A percentile compares a stretch with the other conserved stretches of the same genome.
Conservation (phyloP, 1,140 invertebrate species). For the Lutraria rhynchaena region DNA sequence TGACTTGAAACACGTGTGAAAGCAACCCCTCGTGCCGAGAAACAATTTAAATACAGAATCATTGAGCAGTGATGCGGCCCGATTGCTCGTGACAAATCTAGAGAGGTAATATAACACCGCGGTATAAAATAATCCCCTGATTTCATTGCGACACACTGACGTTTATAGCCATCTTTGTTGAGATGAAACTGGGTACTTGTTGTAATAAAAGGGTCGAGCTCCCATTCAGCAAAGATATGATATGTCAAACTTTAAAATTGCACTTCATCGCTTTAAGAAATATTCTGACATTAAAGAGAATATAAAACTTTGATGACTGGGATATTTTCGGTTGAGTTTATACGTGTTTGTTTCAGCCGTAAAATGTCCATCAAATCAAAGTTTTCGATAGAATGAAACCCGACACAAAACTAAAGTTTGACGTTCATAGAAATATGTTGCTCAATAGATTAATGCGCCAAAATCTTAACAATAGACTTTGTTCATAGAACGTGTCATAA, state of each 20-base stretch:
- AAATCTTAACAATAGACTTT: too few species aligned
- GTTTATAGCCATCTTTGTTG: slow-evolving; percentile 25
- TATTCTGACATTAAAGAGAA: slow-evolving; percentile 36
- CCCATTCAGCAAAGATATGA: slow-evolving; percentile 16
- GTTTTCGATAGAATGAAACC: too few species aligned
- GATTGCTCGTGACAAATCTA: slow-evolving; percentile 39
- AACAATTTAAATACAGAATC: slow-evolving; percentile 34
- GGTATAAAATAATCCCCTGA: slow-evolving; percentile 36
- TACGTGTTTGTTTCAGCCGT: not conserved
- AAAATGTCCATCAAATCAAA: too few species aligned
- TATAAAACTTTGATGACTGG: slow-evolving; percentile 7
- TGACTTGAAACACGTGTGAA: slow-evolving; percentile 31
- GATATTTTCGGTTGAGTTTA: slow-evolving; percentile 8
- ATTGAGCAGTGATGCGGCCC: slow-evolving; percentile 27
- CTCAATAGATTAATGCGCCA: too few species aligned
- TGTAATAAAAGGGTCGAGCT: slow-evolving; percentile 30
- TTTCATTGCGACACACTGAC: slow-evolving; percentile 43
- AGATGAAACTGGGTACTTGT: slow-evolving; percentile 22
- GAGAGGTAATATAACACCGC: slow-evolving; percentile 15
- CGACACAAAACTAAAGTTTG: too few species aligned
- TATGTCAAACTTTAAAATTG: slow-evolving; percentile 37
- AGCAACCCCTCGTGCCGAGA: slow-evolving; percentile 36
- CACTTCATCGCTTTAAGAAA: slow-evolving; percentile 21
- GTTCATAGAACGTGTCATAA: too few species aligned
- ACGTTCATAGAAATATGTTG: too few species aligned